These are phyloP conservation scores for Tenrec ecaudatus DNA, from an alignment of 2,113 vertebrate genomes.

Conservation along the genomic window DNA sequence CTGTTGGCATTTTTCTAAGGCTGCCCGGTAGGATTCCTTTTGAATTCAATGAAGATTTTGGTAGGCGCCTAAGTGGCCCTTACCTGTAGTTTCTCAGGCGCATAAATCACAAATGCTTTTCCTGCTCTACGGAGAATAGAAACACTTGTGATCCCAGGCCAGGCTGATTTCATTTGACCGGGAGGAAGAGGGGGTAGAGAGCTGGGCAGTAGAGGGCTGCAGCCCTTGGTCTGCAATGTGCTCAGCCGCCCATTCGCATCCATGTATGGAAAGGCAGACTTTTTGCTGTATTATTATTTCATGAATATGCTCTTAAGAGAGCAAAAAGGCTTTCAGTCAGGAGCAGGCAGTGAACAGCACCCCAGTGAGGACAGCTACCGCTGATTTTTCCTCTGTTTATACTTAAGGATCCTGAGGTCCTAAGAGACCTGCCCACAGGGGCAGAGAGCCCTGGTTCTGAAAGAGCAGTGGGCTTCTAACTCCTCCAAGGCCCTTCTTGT, in stretches of 20 bases:
- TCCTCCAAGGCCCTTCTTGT: neutral
- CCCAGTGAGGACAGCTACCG: neutral
- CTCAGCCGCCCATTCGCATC: neutral
- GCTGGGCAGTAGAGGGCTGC: rapidly evolving
- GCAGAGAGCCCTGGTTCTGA: rapidly evolving
- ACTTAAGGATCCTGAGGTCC: neutral
- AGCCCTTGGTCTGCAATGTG: neutral
- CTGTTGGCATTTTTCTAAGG: conserved; percentile 25
- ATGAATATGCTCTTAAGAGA: conserved; percentile 58
- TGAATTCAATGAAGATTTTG: neutral
- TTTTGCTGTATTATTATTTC: conserved; percentile 41
- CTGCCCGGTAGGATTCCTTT: conserved; percentile 28
- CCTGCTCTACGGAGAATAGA: neutral
- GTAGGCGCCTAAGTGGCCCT: neutral
- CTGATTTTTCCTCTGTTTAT: conserved; percentile 15
- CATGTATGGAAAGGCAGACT: neutral
- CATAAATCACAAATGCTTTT: neutral
- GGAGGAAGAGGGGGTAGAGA: neutral
- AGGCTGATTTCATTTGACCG: neutral
- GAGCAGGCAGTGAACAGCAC: neutral
- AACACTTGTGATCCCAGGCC: neutral
- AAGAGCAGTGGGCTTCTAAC: neutral
- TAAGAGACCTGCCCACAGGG: neutral
- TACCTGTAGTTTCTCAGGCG: neutral
- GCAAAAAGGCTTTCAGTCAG: conserved; percentile 11